Percentiles rank a stretch among this genome's conserved stretches.
Conservation (phyloP, 2,888 invertebrate species). For the Eucera pruinosa region DNA sequence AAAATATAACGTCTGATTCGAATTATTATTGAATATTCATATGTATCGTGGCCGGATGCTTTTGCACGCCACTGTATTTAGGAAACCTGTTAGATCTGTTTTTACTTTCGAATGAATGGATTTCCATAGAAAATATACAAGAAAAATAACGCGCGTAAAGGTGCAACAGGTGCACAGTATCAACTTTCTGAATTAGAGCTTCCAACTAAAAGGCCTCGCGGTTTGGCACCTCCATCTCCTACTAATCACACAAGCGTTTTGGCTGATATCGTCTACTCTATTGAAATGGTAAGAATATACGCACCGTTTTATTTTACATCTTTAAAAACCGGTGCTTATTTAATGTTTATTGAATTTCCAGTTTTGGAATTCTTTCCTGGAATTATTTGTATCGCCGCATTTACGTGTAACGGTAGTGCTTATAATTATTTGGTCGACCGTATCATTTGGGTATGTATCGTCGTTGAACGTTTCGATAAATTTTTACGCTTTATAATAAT, state of each 20-base stretch:
- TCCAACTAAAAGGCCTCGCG: constrained; percentile 87
- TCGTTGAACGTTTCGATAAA: neutral
- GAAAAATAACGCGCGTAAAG: constrained; percentile 85
- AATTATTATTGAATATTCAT: too few species aligned
- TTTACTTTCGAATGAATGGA: constrained; percentile 8
- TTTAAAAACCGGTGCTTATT: neutral
- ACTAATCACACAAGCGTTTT: constrained; percentile 85
- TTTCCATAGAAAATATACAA: constrained; percentile 86
- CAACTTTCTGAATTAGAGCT: constrained; percentile 89
- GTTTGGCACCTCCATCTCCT: constrained; percentile 84
- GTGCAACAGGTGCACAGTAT: constrained; percentile 84
- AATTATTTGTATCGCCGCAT: constrained; percentile 88
- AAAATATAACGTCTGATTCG: too few species aligned
- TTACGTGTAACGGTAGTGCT: constrained; percentile 87
- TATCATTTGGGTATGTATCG: constrained; percentile 85
- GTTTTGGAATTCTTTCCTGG: constrained; percentile 90
- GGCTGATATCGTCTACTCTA: constrained; percentile 84
- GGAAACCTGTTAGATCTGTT: neutral
- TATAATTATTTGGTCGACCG: constrained; percentile 86
- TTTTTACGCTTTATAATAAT: neutral
- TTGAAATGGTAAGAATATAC: constrained; percentile 82
- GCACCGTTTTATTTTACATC: neutral
- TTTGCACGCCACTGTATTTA: too few species aligned
- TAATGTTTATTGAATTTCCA: constrained; percentile 80
- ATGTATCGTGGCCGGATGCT: too few species aligned